These are phyloP conservation scores for Microcebus murinus DNA, from an alignment of 2,113 vertebrate genomes.

Conservation along the genomic window DNA sequence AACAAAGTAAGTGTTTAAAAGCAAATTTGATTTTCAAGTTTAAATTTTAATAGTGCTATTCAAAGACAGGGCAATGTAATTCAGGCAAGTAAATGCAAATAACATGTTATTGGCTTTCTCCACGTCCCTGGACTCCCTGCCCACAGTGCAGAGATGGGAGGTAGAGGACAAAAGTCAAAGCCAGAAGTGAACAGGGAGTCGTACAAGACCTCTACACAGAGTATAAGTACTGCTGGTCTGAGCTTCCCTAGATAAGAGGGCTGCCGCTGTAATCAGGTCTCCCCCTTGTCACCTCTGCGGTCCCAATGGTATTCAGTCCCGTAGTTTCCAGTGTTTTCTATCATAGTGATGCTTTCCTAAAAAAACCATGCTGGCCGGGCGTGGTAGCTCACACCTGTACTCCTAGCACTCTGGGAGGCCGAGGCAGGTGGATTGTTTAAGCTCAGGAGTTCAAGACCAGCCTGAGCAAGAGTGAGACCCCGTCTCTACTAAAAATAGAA, in stretches of 20 bases:
- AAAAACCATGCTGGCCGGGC: neutral
- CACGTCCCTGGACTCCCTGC: neutral
- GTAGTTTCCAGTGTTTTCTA: neutral
- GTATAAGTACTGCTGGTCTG: neutral
- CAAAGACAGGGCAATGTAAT: neutral
- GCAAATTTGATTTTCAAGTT: neutral
- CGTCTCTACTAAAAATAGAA: too few species aligned
- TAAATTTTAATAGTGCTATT: neutral
- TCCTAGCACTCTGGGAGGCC: too few species aligned
- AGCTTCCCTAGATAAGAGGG: accelerated
- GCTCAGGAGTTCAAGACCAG: too few species aligned
- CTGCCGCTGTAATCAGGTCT: neutral
- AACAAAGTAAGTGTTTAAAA: slow-evolving; percentile 22
- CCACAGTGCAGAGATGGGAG: neutral
- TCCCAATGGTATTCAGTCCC: neutral
- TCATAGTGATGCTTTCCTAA: neutral
- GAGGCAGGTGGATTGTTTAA: too few species aligned
- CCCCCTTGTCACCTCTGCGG: neutral
- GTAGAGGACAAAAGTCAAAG: neutral
- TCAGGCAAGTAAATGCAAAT: neutral
- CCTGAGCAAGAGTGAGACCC: too few species aligned
- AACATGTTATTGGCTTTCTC: neutral
- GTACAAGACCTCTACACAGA: neutral
- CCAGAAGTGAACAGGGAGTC: too few species aligned
- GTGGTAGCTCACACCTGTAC: too few species aligned